A percentile compares a stretch with the other conserved stretches of the same genome.
phyloP scores from a whole-genome alignment of 2,888 invertebrate genomes.

The Ophioninae sp. region DNA sequence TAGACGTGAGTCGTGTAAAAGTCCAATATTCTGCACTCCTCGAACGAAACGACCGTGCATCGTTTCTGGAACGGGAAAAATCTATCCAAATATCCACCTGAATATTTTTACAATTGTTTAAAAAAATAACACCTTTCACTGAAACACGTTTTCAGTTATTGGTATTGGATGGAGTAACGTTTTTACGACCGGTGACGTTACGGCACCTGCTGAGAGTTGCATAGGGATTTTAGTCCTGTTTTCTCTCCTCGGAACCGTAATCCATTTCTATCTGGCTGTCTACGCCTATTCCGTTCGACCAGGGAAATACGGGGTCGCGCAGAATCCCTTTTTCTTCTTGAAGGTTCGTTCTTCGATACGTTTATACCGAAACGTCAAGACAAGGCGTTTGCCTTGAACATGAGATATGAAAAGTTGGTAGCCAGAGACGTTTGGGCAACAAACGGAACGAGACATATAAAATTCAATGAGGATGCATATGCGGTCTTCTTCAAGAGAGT shows the following conservation, averaged over 20 bases:
- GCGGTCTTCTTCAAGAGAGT: background rate
- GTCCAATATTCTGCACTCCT: background rate
- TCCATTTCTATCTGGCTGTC: constrained; percentile 90
- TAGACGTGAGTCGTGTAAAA: constrained; percentile 69
- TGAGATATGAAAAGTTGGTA: too few relatives aligned
- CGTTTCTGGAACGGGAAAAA: background rate
- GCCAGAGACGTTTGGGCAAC: too few relatives aligned
- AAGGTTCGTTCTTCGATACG: constrained; percentile 68
- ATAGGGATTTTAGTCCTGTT: constrained; percentile 88
- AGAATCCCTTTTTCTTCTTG: constrained; percentile 89
- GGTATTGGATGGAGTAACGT: constrained; percentile 82
- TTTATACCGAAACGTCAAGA: background rate
- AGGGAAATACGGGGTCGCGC: constrained; percentile 92
- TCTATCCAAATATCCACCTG: background rate
- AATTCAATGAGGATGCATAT: too few relatives aligned
- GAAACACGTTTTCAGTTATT: constrained; percentile 74
- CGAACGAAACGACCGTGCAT: background rate
- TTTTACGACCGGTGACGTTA: constrained; percentile 73
- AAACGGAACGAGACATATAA: too few relatives aligned
- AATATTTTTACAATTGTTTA: background rate
- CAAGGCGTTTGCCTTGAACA: background rate
- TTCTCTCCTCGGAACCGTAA: constrained; percentile 86
- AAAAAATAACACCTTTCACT: too few relatives aligned
- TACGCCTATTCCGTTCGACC: constrained; percentile 94
- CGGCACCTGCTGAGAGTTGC: constrained; percentile 70